A percentile compares a stretch with the other conserved stretches of the same genome.
Conservation (phyloP, 2,797 vertebrate genomes). For the Aselliscus stoliczkanus region DNA sequence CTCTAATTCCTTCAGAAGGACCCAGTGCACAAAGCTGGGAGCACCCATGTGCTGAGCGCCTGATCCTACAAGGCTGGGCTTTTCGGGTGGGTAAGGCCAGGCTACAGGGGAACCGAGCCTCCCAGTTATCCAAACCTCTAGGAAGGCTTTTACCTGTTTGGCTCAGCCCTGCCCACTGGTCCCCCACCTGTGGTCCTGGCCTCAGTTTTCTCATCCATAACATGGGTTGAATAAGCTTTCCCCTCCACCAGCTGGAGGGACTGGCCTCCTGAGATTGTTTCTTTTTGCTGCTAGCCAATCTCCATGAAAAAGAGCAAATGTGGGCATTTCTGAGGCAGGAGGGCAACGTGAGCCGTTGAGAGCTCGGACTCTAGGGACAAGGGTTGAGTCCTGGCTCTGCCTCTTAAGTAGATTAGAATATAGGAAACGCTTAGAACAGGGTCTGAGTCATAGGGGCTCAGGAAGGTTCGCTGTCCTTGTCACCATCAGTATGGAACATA, state of each 20-base stretch:
- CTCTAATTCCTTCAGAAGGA: not conserved
- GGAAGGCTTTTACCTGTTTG: not conserved
- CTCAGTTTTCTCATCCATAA: not conserved
- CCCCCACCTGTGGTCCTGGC: not conserved
- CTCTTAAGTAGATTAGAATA: not conserved
- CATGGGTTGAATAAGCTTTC: not conserved
- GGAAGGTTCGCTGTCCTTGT: not conserved
- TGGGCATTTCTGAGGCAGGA: not conserved
- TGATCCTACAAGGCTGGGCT: no score
- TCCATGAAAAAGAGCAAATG: not conserved
- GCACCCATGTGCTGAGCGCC: rapidly evolving
- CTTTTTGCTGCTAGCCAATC: not conserved
- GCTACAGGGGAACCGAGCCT: not conserved
- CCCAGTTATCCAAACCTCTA: not conserved
- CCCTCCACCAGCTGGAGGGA: not conserved
- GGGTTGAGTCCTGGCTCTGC: not conserved
- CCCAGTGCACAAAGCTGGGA: not conserved
- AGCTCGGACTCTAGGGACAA: not conserved
- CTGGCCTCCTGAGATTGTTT: not conserved
- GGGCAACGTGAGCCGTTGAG: not conserved
- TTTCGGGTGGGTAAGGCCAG: rapidly evolving
- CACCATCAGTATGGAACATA: rapidly evolving
- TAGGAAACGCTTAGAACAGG: not conserved
- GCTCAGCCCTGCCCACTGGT: not conserved
- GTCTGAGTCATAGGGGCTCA: not conserved